These are phyloP conservation scores for Drosophila quadrilineata DNA, from an alignment of 1,140 invertebrate genomes.

Conservation along the genomic window DNA sequence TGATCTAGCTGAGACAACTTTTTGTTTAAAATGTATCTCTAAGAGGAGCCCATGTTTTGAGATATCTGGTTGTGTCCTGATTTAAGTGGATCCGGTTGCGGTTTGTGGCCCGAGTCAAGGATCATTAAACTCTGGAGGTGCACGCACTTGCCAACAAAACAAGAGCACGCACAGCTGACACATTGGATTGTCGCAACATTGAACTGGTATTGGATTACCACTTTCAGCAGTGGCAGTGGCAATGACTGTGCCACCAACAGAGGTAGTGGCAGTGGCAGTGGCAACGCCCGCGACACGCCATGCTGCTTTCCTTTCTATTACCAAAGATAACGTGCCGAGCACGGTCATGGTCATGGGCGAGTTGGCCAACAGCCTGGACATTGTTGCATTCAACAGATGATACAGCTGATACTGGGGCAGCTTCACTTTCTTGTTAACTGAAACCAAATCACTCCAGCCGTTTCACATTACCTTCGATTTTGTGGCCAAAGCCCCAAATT, in stretches of 20 bases:
- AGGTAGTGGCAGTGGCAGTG: constrained; percentile 7
- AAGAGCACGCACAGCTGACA: constrained; percentile 27
- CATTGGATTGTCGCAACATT: constrained; percentile 16
- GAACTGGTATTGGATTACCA: constrained; percentile 62
- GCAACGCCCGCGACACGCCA: constrained; percentile 37
- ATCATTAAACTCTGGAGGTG: constrained; percentile 65
- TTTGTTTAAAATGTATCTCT: neutral
- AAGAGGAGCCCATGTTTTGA: neutral
- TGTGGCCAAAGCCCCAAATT: constrained; percentile 33
- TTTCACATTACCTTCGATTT: constrained; percentile 70
- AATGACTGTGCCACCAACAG: constrained; percentile 48
- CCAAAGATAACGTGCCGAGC: constrained; percentile 19
- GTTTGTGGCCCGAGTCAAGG: constrained; percentile 49
- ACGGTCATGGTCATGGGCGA: constrained; percentile 20
- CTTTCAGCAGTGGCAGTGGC: constrained; percentile 38
- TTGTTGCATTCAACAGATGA: constrained; percentile 6
- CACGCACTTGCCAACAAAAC: constrained; percentile 18
- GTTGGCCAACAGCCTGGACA: constrained; percentile 5
- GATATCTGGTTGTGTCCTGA: neutral
- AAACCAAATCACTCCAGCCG: constrained; percentile 47
- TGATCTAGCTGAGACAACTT: too few species aligned
- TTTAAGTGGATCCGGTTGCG: constrained; percentile 59
- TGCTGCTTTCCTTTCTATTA: constrained; percentile 55
- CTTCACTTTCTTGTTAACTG: constrained; percentile 55
- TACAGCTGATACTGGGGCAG: neutral